Conservation (phyloP, 2,888 invertebrate genomes). For the Actias luna region DNA sequence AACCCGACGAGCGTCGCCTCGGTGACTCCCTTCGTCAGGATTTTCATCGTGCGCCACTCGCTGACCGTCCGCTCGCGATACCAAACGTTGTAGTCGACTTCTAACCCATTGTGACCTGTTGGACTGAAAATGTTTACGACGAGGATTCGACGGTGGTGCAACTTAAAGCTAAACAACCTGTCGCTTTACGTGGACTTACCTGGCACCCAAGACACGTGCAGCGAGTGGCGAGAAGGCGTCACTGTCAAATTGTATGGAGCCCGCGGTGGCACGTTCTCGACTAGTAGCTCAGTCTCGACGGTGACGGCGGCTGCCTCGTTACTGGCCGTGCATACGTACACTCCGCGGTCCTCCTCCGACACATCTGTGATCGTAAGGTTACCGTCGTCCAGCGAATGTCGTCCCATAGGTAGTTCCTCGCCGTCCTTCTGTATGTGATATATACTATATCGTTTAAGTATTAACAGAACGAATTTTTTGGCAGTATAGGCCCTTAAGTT, state of each 20-base stretch:
- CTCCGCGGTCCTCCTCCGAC: constrained; percentile 92
- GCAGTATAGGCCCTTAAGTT: not conserved
- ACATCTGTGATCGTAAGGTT: constrained; percentile 92
- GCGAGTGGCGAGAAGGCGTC: constrained; percentile 85
- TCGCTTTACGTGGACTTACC: constrained; percentile 47
- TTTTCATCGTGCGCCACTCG: constrained; percentile 92
- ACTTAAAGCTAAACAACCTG: not conserved
- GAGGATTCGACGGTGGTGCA: not conserved
- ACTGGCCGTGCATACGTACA: constrained; percentile 90
- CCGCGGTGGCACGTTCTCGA: constrained; percentile 93
- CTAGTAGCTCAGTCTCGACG: constrained; percentile 89
- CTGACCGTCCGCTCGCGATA: constrained; percentile 87
- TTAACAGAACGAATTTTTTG: not conserved
- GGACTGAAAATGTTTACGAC: not conserved
- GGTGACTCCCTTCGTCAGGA: constrained; percentile 86
- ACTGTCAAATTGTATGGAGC: constrained; percentile 94
- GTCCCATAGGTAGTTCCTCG: constrained; percentile 84
- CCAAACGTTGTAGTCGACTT: constrained; percentile 93
- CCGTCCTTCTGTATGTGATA: constrained; percentile 86
- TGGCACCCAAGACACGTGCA: constrained; percentile 92
- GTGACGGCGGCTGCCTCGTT: constrained; percentile 94
- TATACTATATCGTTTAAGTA: not conserved
- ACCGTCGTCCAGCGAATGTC: constrained; percentile 85
- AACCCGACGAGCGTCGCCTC: constrained; percentile 91
- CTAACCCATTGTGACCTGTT: constrained; percentile 86